Base-by-base conservation (phyloP, 1,140 invertebrate genomes). In the Proales similis region DNA sequence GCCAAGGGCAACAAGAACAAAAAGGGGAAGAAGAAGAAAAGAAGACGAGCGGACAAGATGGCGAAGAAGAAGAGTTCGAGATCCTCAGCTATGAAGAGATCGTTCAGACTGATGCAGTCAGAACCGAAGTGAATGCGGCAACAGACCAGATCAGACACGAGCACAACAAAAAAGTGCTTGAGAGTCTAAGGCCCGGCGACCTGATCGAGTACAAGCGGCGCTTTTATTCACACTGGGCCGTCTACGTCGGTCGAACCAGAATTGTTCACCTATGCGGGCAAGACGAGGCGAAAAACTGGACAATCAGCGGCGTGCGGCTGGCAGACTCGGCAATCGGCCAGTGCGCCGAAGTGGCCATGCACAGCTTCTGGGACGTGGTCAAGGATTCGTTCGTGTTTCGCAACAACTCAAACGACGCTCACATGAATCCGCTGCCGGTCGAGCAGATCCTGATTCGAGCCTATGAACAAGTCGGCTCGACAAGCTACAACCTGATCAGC, bases 151-250 rank as follows among this genome's bases (percentile, higher is more conserved):
- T 17, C 17, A 42, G 11, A 42, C 3, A 17, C 11, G 3, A 4
- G 39, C 39, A 47, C 3, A 47, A 47, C 19, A 3, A 22, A 47
- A 11, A 47, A 19, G 45, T 47, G 1, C 19, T 47, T 14, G 3
- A 2, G 2, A 19, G 30, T 27, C 2, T 33, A 4, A 1, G n/a
- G 45, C 76, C 87, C 87, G 71, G 70, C 11, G 70, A 72, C 64
- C 43, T 73, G 26, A 67, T 73, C 12, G 70, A 73, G 47, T 67
- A 72, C 42, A 70, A 72, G 48, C 62, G 71, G 2, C 68, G 63
- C 14, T 38, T 70, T 20, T 71, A 70, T 38, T 63, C 67, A 6
- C 66, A 73, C 38, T 73, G 71, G 71, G 70, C 67, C 6, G 57
- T 73, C n/a, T 70, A 71, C 48, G 63, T 71, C 3, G 71, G 71